Evolutionary conservation across 2,888 invertebrate species (phyloP), one percentile per base, ranked within the genome.

Genomic region (Macrophya alboannulata): DNA sequence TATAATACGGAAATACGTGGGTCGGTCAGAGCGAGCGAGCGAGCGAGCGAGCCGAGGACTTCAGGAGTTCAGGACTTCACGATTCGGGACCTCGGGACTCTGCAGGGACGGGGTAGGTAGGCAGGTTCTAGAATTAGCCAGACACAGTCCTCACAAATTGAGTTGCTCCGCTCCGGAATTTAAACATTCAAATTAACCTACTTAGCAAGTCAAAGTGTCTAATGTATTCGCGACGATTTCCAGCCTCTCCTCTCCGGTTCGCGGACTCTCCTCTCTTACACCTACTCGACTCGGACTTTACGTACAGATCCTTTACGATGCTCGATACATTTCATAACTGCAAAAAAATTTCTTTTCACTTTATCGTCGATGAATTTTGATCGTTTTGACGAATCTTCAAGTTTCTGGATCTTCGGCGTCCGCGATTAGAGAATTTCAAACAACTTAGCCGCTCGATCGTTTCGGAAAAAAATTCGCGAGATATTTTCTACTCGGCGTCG

Each of bases 111-210:
- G 21, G 59, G 59, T 59, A 5, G 21, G 25, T 62, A 62, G 62
- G 62, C 25, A 68, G 68, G 68, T 37, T 68, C 31, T 89, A 89
- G 89, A 91, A 90, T 91, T 90, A 92, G 91, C 91, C 89, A 90
- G 90, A 89, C 89, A 87, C 89, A 89, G 88, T 90, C 90, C 89
- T 90, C 88, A 90, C 91, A 92, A 92, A 92, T 93, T 91, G 91
- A 92, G 92, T 92, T 91, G 91, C 90, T 90, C 90, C 89, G 87
- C 86, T 87, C 86, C 87, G 88, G 92, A 93, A 92, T 93, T 92
- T 92, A 92, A 92, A 92, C 91, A 92, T 93, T 93, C 91, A 92
- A 92, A 92, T 93, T 92, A 93, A 92, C 92, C 90, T 90, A 88
- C 90, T 92, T 92, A 92, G 91, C 92, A 92, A 93, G 92, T 92